phyloP scores from a whole-genome alignment of 2,888 invertebrate genomes.

The Chorisops tibialis region DNA sequence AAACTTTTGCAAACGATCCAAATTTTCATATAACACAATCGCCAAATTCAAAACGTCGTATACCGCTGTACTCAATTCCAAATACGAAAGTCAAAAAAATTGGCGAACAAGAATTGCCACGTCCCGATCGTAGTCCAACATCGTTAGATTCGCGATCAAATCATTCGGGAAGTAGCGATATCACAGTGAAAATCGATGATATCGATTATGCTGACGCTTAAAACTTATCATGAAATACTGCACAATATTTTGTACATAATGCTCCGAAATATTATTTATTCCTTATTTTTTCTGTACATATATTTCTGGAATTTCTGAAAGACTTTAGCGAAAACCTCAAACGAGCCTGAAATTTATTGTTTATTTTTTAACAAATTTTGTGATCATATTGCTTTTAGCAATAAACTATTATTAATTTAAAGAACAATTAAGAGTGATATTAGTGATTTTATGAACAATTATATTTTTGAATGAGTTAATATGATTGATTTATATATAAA shows the following conservation, averaged over 20 bases:
- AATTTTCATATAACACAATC: slow-evolving; percentile 38
- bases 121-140: slow-evolving; percentile 39
- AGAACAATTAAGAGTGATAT: background rate
- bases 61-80: slow-evolving; percentile 38
- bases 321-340: slow-evolving; percentile 2
- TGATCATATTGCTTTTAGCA: slow-evolving; percentile 9
- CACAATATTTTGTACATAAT: no score
- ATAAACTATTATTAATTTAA: background rate
- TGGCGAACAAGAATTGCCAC: slow-evolving; percentile 36
- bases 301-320: slow-evolving; percentile 4
- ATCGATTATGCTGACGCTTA: slow-evolving; percentile 50
- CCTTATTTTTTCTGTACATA: background rate
- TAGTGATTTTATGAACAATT: no score
- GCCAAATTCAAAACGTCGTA: slow-evolving; percentile 35
- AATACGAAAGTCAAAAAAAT: slow-evolving; percentile 20
- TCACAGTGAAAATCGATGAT: slow-evolving; percentile 51
- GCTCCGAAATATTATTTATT: background rate
- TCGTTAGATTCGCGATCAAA: slow-evolving; percentile 45
- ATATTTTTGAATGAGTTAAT: no score
- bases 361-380: background rate
- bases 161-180: slow-evolving; percentile 52
- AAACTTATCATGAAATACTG: background rate
- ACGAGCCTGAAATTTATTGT: no score
- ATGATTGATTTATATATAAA: no score
- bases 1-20: slow-evolving; percentile 44